Base-by-base conservation (phyloP, 2,797 vertebrate genomes). In the Pangasius larnaudii region DNA sequence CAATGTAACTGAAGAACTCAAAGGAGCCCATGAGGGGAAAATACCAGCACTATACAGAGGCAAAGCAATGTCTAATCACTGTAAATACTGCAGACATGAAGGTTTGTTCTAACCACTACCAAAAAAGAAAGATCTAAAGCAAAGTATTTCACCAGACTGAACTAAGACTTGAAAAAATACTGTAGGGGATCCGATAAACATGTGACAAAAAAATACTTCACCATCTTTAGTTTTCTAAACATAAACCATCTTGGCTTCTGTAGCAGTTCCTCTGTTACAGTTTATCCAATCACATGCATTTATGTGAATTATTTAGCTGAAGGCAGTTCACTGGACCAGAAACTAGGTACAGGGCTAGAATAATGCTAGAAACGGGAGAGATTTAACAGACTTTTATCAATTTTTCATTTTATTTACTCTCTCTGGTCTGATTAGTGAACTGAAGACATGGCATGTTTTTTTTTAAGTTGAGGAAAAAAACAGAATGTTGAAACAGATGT, bases 261-360 rank as follows among this genome's bases (percentile, higher is more conserved):
- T 46, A 83, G 14, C 42, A 30, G 58, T 46, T 16, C 36, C 13
- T 42, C 33, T 81, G 36, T 42, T 82, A n/a, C 36, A 82, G 58
- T 82, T 42, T 61, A 82, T 82, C 53, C 53, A 82, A 27, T 59
- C 13, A 82, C 58, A 82, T 61, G 19, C 4, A 61, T 81, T 82
- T 42, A 82, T 63, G 2, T 61, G 46, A 61, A 82, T 46, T 8
- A 46, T 63, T 82, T 27, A 61, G 11, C 53, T 39, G 22, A 59
- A 59, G 19, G 33, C 22, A 24, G 56, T 2, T 63, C 36, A 61
- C 5, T 82, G 22, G 11, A 63, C 14, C 56, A 8, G 58, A 36
- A 39, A 59, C 56, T 61, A n/a, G 22, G 19, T 61, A 27, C 19
- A 36, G 30, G 6, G 18, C 16, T 53, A 33, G n/a, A 80, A n/a